Conservation (phyloP, 2,797 vertebrate genomes). For the Propithecus deckenii region DNA sequence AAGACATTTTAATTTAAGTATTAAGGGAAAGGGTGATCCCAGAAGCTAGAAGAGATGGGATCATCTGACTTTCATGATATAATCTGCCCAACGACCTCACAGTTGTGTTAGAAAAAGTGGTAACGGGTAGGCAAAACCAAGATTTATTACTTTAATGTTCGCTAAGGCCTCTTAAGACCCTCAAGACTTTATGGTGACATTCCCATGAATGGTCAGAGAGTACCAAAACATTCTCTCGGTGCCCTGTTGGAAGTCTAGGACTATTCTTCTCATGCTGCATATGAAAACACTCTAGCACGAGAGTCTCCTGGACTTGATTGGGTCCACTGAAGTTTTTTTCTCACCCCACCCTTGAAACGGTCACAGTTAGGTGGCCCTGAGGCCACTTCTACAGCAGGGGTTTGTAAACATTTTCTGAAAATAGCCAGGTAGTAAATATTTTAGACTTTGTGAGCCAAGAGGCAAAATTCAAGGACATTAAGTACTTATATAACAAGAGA, state of each 20-base stretch:
- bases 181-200: background rate
- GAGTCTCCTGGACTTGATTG: background rate
- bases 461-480: slow-evolving; percentile 9
- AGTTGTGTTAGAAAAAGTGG: background rate
- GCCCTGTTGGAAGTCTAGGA: background rate
- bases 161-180: background rate
- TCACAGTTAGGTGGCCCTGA: background rate
- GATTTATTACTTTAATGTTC: background rate
- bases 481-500: background rate
- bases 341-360: background rate
- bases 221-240: background rate
- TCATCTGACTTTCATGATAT: background rate
- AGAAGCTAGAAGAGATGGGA: background rate
- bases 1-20: background rate
- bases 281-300: background rate
- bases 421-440: background rate
- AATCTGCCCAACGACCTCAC: background rate
- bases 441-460: slow-evolving; percentile 8
- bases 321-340: background rate
- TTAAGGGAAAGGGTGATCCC: background rate
- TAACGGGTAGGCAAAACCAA: background rate
- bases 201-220: background rate
- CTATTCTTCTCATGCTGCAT: background rate
- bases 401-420: background rate
- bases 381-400: background rate